phyloP scores from a whole-genome alignment of 2,888 invertebrate genomes.

The Protodeltote pygarga region DNA sequence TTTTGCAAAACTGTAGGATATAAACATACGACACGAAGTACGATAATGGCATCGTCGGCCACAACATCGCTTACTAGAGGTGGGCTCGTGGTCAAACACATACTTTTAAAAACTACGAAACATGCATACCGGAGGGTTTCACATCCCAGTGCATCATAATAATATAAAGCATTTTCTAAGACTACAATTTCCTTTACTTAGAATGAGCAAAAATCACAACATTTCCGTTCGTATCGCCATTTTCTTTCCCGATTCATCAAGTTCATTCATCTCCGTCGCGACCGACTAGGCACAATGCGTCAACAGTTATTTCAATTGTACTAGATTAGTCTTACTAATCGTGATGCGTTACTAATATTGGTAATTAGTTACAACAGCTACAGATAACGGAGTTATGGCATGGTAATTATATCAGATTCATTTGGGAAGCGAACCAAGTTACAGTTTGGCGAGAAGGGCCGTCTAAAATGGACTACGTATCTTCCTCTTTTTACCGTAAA shows the following conservation, averaged over 20 bases:
- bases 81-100: no score
- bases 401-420: not conserved
- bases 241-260: conserved; percentile 21
- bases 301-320: conserved; percentile 39
- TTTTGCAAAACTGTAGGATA: no score
- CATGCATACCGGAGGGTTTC: conserved; percentile 40
- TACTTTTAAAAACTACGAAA: not conserved
- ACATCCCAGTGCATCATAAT: conserved; percentile 41
- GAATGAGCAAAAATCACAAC: conserved; percentile 2
- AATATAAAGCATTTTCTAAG: conserved; percentile 5
- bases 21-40: no score
- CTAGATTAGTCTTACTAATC: conserved; percentile 14
- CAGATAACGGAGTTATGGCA: conserved; percentile 24
- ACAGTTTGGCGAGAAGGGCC: no score
- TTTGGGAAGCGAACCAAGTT: no score
- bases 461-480: no score
- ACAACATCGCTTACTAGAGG: no score
- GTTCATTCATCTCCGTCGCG: conserved; percentile 34
- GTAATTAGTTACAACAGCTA: conserved; percentile 18
- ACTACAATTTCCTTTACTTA: conserved; percentile 23
- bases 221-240: conserved; percentile 16
- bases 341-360: conserved; percentile 34
- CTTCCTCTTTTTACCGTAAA: no score
- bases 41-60: no score
- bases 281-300: conserved; percentile 17